Conservation (phyloP, 2,888 invertebrate genomes). For the Athalia cordata region DNA sequence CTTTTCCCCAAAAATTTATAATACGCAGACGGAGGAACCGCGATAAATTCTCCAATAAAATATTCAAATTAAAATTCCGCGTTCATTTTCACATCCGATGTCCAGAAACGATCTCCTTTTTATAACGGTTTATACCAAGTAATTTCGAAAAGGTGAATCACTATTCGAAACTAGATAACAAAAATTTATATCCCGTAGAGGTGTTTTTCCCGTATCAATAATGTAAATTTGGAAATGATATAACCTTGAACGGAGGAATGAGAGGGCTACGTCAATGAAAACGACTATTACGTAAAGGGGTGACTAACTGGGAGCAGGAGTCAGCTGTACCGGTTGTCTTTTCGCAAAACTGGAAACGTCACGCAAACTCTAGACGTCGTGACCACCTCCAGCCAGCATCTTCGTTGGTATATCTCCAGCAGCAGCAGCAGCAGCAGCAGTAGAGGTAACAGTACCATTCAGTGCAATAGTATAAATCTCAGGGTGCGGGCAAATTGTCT, state of each 20-base stretch:
- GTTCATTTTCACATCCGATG: background rate
- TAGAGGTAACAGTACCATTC: conserved; percentile 44
- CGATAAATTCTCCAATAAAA: conserved; percentile 10
- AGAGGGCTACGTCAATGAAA: conserved; percentile 29
- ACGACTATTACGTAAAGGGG: conserved; percentile 14
- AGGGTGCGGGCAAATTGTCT: conserved; percentile 68
- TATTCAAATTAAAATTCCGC: conserved; percentile 25
- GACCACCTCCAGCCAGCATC: conserved; percentile 39
- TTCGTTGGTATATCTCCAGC: conserved; percentile 20
- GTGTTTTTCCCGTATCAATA: too few species aligned
- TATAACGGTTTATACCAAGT: background rate
- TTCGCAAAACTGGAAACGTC: conserved; percentile 41
- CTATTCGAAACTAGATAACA: too few species aligned
- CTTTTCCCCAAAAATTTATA: conserved; percentile 57
- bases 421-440: conserved; percentile 10
- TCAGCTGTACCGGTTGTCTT: conserved; percentile 15
- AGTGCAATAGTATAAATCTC: conserved; percentile 63
- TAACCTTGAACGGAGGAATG: conserved; percentile 1
- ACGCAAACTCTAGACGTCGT: conserved; percentile 31
- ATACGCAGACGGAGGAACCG: conserved; percentile 17
- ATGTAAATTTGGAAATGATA: background rate
- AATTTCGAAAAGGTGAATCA: too few species aligned
- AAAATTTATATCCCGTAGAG: background rate
- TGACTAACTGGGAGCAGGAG: conserved; percentile 19
- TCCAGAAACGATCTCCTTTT: too few species aligned